Evolutionary conservation across 2,113 vertebrate species (phyloP).

Genomic region (Dromas ardeola): DNA sequence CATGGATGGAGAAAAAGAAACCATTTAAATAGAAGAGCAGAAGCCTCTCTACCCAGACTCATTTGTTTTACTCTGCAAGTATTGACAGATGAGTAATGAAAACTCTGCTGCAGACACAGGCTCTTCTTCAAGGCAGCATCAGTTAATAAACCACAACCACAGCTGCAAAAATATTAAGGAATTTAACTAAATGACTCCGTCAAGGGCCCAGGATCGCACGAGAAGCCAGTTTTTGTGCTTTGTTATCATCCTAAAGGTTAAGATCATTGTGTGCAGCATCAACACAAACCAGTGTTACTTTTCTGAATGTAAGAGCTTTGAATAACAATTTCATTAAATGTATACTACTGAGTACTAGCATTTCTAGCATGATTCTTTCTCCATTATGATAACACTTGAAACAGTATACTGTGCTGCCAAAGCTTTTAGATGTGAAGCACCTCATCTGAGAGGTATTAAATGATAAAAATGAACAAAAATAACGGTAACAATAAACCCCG

Average conservation of each 20-base stretch:
- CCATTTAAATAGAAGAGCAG: background rate
- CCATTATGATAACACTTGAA: background rate
- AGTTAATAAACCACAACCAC: constrained; percentile 58
- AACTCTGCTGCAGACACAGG: constrained; percentile 24
- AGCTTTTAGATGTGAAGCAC: background rate
- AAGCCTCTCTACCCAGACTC: background rate
- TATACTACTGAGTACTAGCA: background rate
- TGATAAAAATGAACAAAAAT: background rate
- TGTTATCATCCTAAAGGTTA: constrained; percentile 7
- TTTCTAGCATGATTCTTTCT: background rate
- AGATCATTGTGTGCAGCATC: background rate
- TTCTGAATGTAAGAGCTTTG: background rate
- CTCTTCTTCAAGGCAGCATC: constrained; percentile 47
- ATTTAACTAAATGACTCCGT: constrained; percentile 36
- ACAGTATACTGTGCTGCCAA: background rate
- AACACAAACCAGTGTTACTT: background rate
- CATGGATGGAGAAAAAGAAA: background rate
- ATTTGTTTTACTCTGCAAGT: constrained; percentile 45
- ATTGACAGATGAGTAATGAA: constrained; percentile 66
- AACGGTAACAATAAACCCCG: background rate
- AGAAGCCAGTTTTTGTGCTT: background rate
- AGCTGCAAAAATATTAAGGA: constrained; percentile 60
- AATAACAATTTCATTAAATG: background rate
- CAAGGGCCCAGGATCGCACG: constrained; percentile 28
- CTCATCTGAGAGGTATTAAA: background rate